Conservation (phyloP, 2,113 vertebrate species). For the Anthoscopus minutus region DNA sequence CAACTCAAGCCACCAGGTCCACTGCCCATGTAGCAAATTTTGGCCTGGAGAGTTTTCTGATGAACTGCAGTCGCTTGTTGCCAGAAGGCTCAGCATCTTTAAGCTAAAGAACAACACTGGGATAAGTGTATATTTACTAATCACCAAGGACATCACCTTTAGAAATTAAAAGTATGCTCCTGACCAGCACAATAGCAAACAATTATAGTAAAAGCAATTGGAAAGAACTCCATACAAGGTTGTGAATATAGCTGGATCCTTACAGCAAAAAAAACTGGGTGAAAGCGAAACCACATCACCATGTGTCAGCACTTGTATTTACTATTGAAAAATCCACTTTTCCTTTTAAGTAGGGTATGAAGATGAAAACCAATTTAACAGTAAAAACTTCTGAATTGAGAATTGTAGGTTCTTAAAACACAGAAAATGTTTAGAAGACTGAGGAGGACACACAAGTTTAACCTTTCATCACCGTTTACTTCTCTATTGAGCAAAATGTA, state of each 20-base stretch:
- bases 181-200: neutral
- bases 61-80: neutral
- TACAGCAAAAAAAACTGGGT: neutral
- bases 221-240: neutral
- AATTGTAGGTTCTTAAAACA: neutral
- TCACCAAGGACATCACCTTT: neutral
- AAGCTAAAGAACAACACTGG: neutral
- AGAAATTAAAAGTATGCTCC: neutral
- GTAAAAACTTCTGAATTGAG: neutral
- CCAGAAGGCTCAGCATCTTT: neutral
- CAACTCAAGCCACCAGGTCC: neutral
- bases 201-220: neutral
- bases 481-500: neutral
- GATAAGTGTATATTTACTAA: neutral
- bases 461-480: neutral
- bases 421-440: neutral
- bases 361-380: neutral
- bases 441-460: neutral
- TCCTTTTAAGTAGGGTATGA: neutral
- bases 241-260: neutral
- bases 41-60: neutral
- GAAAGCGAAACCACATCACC: neutral
- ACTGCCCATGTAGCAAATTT: rapidly evolving
- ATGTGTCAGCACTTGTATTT: neutral
- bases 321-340: neutral